A percentile compares a stretch with the other conserved stretches of the same genome.
These are phyloP conservation scores for Taxidea taxus DNA, from an alignment of 2,113 vertebrate species.

Conservation along the genomic window DNA sequence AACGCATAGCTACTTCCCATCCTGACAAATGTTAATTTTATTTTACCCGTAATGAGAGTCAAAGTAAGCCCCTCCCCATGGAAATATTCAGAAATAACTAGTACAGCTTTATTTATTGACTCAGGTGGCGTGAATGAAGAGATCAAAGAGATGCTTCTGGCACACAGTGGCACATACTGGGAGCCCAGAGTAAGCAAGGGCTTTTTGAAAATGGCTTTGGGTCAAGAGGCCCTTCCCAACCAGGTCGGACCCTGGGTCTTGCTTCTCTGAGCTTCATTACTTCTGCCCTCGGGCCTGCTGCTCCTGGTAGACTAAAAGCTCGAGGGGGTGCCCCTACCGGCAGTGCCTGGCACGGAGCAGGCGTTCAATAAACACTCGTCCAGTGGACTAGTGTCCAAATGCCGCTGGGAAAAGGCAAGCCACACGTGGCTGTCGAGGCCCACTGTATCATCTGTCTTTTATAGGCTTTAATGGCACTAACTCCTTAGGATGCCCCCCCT, in stretches of 20 bases:
- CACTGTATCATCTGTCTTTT: not conserved
- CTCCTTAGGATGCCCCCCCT: not conserved
- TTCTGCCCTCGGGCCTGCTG: not conserved
- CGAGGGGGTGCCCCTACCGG: accelerated
- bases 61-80: not conserved
- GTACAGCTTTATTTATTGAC: not conserved
- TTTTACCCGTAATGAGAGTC: not conserved
- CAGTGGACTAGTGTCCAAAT: accelerated
- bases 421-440: accelerated
- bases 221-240: not conserved
- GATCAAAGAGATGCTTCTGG: not conserved
- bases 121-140: not conserved
- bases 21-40: not conserved
- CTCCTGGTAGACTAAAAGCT: not conserved
- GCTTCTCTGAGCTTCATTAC: accelerated
- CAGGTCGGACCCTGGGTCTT: not conserved
- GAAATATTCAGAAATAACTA: not conserved
- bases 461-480: not conserved
- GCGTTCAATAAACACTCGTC: too few relatives aligned
- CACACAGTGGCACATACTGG: accelerated
- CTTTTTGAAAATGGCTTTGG: accelerated
- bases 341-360: accelerated
- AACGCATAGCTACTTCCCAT: not conserved
- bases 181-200: accelerated
- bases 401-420: not conserved